Base-by-base conservation (phyloP, 2,113 vertebrate genomes). In the Brevimyrus niger region DNA sequence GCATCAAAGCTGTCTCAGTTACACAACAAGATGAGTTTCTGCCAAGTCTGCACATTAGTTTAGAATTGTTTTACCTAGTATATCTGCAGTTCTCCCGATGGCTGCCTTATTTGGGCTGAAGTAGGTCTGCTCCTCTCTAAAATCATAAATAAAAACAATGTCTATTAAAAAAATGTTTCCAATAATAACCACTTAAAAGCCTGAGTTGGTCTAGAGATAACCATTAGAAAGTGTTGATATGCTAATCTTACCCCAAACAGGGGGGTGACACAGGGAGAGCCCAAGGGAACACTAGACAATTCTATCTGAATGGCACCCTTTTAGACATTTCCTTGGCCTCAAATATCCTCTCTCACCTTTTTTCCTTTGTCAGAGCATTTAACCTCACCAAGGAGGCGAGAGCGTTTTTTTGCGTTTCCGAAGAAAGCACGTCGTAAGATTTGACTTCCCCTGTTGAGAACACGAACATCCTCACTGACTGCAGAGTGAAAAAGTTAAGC, bases 341-440 rank as follows among this genome's bases (percentile, higher is more conserved):
- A 50, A 53, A 51, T 38, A 13, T n/a, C 0, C 23, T 15, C 23
- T 15, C 97, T 96, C 94, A 99, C 98, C 3, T 90, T 94, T 95
- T 97, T 83, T 90, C 93, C 94, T 95, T 97, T 31, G 95, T 95
- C 58, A 95, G 90, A 11, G 93, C 94, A 1, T 94, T 94, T 17
- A 98, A 93, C 53, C 97, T 94, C 55, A 95, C 93, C 85, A 98
- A 96, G 50, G 97, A 94, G 17, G 95, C 92, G 90, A 99, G 91
- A 90, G 95, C 95, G 53, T 99, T 99, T 91, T 97, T 99, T 90
- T 98, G 97, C 46, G 95, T 92, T 89, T 99, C 97, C 0, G 97
- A 97, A 31, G 98, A 99, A 21, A 99, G 93, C 0, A 95, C 95
- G 88, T 99, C 98, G 0, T 97, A 97, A 91, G 97, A 97, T 50